Conservation (phyloP, 2,888 invertebrate genomes). For the Caenorhabditis wallacei region DNA sequence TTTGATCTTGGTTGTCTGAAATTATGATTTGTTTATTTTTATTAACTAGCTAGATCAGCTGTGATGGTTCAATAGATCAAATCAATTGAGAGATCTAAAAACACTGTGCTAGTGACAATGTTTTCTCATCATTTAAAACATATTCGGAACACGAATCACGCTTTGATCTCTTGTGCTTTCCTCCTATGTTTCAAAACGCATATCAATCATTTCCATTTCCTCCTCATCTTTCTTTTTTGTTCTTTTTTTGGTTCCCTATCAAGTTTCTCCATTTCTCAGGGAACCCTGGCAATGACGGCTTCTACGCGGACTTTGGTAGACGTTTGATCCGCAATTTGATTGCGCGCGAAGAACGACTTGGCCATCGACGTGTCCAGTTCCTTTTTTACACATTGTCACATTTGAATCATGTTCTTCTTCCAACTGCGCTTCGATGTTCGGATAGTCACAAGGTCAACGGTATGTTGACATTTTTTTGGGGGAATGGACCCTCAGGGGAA, state of each 20-base stretch:
- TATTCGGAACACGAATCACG: too few species aligned
- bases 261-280: slow-evolving; percentile 63
- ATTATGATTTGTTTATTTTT: background rate
- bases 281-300: slow-evolving; percentile 81
- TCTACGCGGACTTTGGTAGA: slow-evolving; percentile 79
- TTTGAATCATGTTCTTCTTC: slow-evolving; percentile 79
- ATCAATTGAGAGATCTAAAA: too few species aligned
- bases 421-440: slow-evolving; percentile 69
- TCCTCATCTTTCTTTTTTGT: background rate
- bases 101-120: too few species aligned
- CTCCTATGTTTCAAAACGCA: background rate
- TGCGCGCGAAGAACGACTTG: slow-evolving; percentile 70
- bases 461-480: slow-evolving; percentile 41
- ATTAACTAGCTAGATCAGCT: too few species aligned
- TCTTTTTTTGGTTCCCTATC: slow-evolving; percentile 29
- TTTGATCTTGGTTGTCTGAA: background rate
- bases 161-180: slow-evolving; percentile 8
- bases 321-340: slow-evolving; percentile 71
- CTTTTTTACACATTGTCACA: slow-evolving; percentile 77
- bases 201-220: slow-evolving; percentile 25
- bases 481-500: slow-evolving; percentile 11
- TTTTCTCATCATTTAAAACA: too few species aligned
- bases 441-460: slow-evolving; percentile 69
- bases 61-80: too few species aligned
- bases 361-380: slow-evolving; percentile 64